A percentile compares a stretch with the other conserved stretches of the same genome.
Evolutionary conservation across 2,113 vertebrate genomes (phyloP).

Genomic region (Equus przewalskii): DNA sequence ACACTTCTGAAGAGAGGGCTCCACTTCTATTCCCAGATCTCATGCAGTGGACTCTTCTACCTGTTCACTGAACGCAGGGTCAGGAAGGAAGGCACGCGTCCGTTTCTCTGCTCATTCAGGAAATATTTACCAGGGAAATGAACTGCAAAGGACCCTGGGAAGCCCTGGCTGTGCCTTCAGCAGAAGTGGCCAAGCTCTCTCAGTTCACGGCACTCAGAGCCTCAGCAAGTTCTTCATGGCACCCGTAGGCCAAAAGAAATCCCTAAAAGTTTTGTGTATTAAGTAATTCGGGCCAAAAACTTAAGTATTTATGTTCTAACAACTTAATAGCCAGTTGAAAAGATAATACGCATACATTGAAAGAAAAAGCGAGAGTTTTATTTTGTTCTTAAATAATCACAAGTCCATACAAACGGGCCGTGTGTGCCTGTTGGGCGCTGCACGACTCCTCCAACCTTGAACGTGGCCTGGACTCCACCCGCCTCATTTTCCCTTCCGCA

Average conservation of each 20-base stretch:
- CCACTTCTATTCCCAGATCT: rapidly evolving
- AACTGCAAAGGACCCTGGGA: neutral
- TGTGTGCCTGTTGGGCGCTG: neutral
- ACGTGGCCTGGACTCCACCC: neutral
- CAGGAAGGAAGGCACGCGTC: no score
- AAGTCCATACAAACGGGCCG: rapidly evolving
- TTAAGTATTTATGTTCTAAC: neutral
- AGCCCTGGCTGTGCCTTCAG: neutral
- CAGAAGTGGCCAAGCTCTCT: neutral
- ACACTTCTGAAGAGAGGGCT: neutral
- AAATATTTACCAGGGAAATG: rapidly evolving
- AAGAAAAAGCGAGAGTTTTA: neutral
- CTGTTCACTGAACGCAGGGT: rapidly evolving
- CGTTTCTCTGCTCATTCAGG: neutral
- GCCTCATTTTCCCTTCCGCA: neutral
- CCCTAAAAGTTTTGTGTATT: neutral
- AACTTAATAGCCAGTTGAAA: neutral
- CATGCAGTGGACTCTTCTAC: rapidly evolving
- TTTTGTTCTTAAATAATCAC: neutral
- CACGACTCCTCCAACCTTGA: neutral
- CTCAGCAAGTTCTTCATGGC: neutral
- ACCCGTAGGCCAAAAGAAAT: neutral
- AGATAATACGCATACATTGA: neutral
- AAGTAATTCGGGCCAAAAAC: neutral
- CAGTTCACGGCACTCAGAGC: neutral